Conservation (phyloP, 2,888 invertebrate genomes). For the Deroplatys truncata region DNA sequence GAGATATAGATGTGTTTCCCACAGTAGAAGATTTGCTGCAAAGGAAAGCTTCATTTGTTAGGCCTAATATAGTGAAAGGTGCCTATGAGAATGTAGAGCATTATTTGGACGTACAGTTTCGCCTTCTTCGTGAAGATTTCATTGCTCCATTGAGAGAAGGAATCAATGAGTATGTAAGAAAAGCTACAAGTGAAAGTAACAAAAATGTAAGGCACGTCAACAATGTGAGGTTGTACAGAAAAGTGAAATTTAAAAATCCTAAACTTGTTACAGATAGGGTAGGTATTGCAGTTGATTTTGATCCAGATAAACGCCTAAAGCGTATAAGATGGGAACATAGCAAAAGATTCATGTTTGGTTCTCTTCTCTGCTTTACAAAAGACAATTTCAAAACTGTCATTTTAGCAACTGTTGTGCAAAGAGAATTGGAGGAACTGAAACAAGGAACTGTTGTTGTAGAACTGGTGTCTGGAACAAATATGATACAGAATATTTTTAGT, state of each 20-base stretch:
- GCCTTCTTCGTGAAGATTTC: slow-evolving; percentile 48
- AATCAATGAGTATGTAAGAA: slow-evolving; percentile 49
- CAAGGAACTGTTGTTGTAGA: slow-evolving; percentile 41
- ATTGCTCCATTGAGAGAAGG: slow-evolving; percentile 51
- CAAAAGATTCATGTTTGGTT: slow-evolving; percentile 65
- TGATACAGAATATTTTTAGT: background rate
- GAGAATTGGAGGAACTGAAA: slow-evolving; percentile 40
- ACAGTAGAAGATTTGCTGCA: slow-evolving; percentile 39
- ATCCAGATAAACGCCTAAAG: slow-evolving; percentile 38
- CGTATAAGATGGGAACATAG: slow-evolving; percentile 46
- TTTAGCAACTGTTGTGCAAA: slow-evolving; percentile 18
- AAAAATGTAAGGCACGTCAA: background rate
- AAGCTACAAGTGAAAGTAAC: background rate
- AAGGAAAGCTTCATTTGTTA: slow-evolving; percentile 40
- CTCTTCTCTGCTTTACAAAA: slow-evolving; percentile 65
- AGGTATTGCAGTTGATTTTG: slow-evolving; percentile 30
- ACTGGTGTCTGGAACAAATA: slow-evolving; percentile 40
- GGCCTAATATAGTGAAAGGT: slow-evolving; percentile 42
- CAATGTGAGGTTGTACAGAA: slow-evolving; percentile 13
- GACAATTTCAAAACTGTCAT: slow-evolving; percentile 20
- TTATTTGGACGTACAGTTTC: slow-evolving; percentile 49
- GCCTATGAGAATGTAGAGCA: slow-evolving; percentile 43
- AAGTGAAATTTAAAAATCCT: slow-evolving; percentile 7
- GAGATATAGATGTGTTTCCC: slow-evolving; percentile 7
- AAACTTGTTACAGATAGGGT: background rate